Percentiles rank a stretch among this genome's conserved stretches.
These are phyloP conservation scores for Alcis repandata DNA, from an alignment of 2,888 invertebrate genomes.

Conservation along the genomic window DNA sequence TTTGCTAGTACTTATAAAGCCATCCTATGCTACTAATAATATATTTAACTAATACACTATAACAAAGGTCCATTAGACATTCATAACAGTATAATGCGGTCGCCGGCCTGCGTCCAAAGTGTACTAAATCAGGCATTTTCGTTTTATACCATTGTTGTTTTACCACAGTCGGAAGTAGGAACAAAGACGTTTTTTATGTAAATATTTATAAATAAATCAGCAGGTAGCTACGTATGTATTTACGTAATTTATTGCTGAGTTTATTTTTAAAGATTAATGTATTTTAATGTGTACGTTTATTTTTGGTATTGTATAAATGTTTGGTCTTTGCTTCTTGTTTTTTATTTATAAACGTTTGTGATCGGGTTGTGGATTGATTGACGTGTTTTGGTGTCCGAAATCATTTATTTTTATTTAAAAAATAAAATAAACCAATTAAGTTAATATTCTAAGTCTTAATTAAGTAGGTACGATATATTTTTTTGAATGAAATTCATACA, in stretches of 20 bases:
- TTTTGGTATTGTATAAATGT: too few relatives aligned
- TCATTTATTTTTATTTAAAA: too few relatives aligned
- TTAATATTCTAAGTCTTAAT: too few relatives aligned
- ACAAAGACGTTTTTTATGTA: slow-evolving; percentile 14
- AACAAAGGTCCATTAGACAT: slow-evolving; percentile 6
- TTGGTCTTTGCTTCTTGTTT: neutral
- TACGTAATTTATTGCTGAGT: too few relatives aligned
- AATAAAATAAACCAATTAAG: too few relatives aligned
- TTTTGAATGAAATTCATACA: too few relatives aligned
- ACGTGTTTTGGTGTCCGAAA: neutral
- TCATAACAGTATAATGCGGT: neutral
- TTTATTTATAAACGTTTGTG: neutral
- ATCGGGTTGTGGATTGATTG: neutral
- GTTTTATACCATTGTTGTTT: neutral
- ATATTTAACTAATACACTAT: neutral
- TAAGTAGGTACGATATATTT: too few relatives aligned
- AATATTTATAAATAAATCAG: slow-evolving; percentile 5
- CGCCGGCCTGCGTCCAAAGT: slow-evolving; percentile 2
- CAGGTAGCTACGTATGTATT: slow-evolving; percentile 15
- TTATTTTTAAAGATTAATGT: neutral
- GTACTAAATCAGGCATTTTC: slow-evolving; percentile 11
- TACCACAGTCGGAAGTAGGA: slow-evolving; percentile 17
- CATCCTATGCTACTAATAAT: too few relatives aligned
- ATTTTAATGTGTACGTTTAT: neutral
- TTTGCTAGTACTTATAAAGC: too few relatives aligned